Evolutionary conservation across 1,140 invertebrate species (phyloP).

Genomic region (Drosophila subobscura): DNA sequence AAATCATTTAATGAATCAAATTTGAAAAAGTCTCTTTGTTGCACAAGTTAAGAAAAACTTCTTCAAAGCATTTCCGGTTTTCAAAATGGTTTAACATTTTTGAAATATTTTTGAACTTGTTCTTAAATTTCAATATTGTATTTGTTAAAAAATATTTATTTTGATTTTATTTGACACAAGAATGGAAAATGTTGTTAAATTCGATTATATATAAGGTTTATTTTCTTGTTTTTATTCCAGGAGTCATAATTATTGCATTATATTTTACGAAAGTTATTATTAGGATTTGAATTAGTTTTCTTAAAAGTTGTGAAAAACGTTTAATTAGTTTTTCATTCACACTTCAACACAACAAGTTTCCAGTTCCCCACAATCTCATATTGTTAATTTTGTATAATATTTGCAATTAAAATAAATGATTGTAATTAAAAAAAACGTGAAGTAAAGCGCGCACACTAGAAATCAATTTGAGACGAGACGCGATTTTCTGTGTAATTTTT

Average conservation of each 20-base stretch:
- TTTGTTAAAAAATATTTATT: background rate
- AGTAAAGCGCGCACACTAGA: slow-evolving; percentile 32
- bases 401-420: slow-evolving; percentile 24
- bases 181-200: background rate
- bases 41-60: too few relatives aligned
- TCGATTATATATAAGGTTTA: background rate
- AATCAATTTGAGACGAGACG: slow-evolving; percentile 33
- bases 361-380: background rate
- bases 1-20: too few relatives aligned
- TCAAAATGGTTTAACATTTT: background rate
- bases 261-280: background rate
- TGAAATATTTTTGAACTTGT: background rate
- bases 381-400: background rate
- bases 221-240: background rate
- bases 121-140: background rate
- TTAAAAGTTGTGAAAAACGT: background rate
- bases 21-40: too few relatives aligned
- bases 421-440: slow-evolving; percentile 27
- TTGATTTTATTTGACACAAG: background rate
- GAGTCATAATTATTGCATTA: background rate
- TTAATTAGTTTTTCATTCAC: background rate
- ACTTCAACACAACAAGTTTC: slow-evolving; percentile 10
- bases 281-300: background rate
- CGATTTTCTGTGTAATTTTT: slow-evolving; percentile 30
- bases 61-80: too few relatives aligned